Percentiles rank a stretch among this genome's conserved stretches.
Evolutionary conservation across 2,113 vertebrate species (phyloP).

Genomic region (Austrofundulus limnaeus): DNA sequence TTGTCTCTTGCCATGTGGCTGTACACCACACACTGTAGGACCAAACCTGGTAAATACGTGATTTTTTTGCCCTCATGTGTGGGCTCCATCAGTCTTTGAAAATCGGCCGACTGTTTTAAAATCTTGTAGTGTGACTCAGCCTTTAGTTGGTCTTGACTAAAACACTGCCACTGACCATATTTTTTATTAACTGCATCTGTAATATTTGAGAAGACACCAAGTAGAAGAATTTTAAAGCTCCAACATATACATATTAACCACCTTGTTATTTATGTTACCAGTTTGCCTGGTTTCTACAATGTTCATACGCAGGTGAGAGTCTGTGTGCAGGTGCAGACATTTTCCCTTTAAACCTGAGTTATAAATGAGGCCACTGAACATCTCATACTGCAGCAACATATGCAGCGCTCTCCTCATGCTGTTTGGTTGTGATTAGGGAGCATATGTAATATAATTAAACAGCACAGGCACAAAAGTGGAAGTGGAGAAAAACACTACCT

Average conservation of each 20-base stretch:
- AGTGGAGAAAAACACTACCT: slow-evolving; percentile 72
- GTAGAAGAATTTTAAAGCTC: background rate
- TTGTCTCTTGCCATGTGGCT: too few relatives aligned
- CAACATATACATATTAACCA: background rate
- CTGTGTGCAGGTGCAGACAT: background rate
- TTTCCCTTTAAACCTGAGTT: background rate
- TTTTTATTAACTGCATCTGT: too few relatives aligned
- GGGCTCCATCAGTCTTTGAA: too few relatives aligned
- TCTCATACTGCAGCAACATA: background rate
- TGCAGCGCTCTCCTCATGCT: background rate
- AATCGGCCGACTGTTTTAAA: too few relatives aligned
- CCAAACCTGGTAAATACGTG: too few relatives aligned
- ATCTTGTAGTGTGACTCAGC: too few relatives aligned
- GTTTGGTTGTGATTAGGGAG: background rate
- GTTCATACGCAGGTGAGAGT: background rate
- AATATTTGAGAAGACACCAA: background rate
- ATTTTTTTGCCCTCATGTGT: too few relatives aligned
- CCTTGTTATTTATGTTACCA: background rate
- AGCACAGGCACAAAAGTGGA: background rate
- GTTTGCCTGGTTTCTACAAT: background rate
- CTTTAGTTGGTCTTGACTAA: too few relatives aligned
- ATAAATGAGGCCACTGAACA: background rate
- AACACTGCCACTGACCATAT: too few relatives aligned
- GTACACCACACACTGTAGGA: too few relatives aligned
- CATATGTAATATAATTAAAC: background rate